A percentile compares a stretch with the other conserved stretches of the same genome.
phyloP scores from a whole-genome alignment of 2,888 invertebrate species.

The Rotaria sp. region DNA sequence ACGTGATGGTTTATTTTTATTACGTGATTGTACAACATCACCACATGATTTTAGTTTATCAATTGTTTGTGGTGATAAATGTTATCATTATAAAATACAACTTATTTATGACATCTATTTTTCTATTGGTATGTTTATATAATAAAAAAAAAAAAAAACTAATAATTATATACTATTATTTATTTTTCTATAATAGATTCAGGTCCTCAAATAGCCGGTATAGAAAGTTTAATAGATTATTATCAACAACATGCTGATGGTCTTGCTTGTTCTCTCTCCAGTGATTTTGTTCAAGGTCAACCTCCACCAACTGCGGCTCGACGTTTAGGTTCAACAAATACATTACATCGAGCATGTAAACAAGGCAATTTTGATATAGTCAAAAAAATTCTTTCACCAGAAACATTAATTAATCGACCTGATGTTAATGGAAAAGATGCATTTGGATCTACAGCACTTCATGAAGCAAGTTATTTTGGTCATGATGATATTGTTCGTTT shows the following conservation, averaged over 20 bases:
- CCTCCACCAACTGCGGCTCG: conserved; percentile 23
- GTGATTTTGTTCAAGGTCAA: conserved; percentile 31
- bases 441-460: conserved; percentile 36
- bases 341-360: conserved; percentile 34
- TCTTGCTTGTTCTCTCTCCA: conserved; percentile 31
- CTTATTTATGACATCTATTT: conserved; percentile 26
- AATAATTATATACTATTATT: not conserved
- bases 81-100: conserved; percentile 37
- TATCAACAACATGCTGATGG: conserved; percentile 36
- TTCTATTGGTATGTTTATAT: not conserved
- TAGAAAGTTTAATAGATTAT: conserved; percentile 36
- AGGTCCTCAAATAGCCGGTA: conserved; percentile 37
- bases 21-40: conserved; percentile 39
- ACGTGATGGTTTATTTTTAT: conserved; percentile 38
- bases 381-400: conserved; percentile 34
- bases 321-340: conserved; percentile 33
- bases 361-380: conserved; percentile 32
- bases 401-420: conserved; percentile 28
- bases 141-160: not conserved
- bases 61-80: conserved; percentile 29
- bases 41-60: conserved; percentile 38
- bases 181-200: conserved; percentile 32
- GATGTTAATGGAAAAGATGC: conserved; percentile 40
- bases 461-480: conserved; percentile 38
- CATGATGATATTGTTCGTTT: conserved; percentile 34